Conservation (phyloP, 2,888 invertebrate species). For the Stenoptilia bipunctidactyla region DNA sequence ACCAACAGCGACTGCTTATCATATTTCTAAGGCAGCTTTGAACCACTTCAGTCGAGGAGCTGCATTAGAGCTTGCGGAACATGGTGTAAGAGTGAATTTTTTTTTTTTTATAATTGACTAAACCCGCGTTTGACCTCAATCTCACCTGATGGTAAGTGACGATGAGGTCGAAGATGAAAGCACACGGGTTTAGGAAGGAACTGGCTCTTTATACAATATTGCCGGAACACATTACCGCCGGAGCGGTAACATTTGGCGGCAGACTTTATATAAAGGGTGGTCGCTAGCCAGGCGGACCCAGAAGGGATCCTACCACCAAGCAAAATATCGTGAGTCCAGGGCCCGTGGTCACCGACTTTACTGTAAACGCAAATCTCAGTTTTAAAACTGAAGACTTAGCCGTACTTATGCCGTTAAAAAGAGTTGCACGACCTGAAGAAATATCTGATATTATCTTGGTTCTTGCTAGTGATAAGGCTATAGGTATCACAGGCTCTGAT, state of each 20-base stretch:
- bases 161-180: no score
- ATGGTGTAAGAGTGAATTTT: slow-evolving; percentile 76
- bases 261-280: no score
- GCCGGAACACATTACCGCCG: no score
- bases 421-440: slow-evolving; percentile 18
- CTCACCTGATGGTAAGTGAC: no score
- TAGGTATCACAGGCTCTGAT: slow-evolving; percentile 21
- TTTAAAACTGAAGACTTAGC: background rate
- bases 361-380: background rate
- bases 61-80: slow-evolving; percentile 73
- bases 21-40: slow-evolving; percentile 39
- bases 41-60: slow-evolving; percentile 80
- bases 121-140: no score
- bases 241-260: no score
- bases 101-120: no score
- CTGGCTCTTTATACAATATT: no score
- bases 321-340: slow-evolving; percentile 81
- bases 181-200: no score
- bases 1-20: slow-evolving; percentile 12
- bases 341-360: slow-evolving; percentile 56
- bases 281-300: no score
- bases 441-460: slow-evolving; percentile 20
- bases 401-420: slow-evolving; percentile 10
- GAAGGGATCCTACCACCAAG: no score
- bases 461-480: slow-evolving; percentile 20